Base-by-base conservation (phyloP, 1,140 invertebrate genomes). In the Anastrepha obliqua region DNA sequence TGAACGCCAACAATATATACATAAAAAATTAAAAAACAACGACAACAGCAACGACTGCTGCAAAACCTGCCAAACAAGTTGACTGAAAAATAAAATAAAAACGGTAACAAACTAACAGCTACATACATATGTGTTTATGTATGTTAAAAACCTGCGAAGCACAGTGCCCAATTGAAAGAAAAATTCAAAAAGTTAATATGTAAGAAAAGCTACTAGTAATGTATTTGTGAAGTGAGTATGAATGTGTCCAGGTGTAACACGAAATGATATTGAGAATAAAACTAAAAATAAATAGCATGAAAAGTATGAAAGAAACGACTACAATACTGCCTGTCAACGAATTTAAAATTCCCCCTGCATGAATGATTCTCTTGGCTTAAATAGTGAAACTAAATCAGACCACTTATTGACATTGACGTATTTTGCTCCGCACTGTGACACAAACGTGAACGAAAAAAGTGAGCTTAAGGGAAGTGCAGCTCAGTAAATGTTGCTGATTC, bases 1-100 rank as follows among this genome's bases (percentile, higher is more conserved):
- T 86, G 15, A 59, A 59, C 60, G 11, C 42, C 20, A 60, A 85
- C 20, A 85, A 86, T 42, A 86, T 42, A 86, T 44, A 9, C 20
- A n/a, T 39, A 62, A 60, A 65, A 86, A 86, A 86, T 42, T 29
- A 65, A 70, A 87, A 64, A 87, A 87, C 86, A 86, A 44, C 60
- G 58, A 86, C 86, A 67, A 67, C 86, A 60, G 60, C 55, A 86
- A 86, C 59, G 44, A 51, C n/a, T 74, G 62, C 55, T 20, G 62
- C 39, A 70, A 51, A 87, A 70, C 65, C 65, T 70, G 67, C 86
- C 51, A 65, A 70, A 70, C 86, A 87, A 87, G 67, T 70, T 70
- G 67, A 44, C 58, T 67, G 59, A 87, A 70, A 70, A 58, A 70
- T 74, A 87, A 87, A 70, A 55, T 70, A 44, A 39, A 59, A 29